Evolutionary conservation across 1,140 invertebrate genomes (phyloP).

Genomic region (Bombus waltoni): DNA sequence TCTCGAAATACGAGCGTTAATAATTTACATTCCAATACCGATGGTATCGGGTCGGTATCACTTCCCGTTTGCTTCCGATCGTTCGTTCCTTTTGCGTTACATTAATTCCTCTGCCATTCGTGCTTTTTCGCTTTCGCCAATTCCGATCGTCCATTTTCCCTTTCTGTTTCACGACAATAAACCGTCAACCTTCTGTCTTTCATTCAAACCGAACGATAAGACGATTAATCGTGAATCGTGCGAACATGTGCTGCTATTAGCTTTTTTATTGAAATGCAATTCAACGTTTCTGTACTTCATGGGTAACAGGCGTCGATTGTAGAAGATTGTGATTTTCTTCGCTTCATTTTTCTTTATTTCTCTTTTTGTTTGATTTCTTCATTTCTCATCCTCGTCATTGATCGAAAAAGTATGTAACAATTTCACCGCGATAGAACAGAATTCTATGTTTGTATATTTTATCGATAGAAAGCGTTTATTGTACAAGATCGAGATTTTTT

Average conservation of each 20-base stretch:
- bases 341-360: neutral
- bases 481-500: neutral
- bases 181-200: conserved; percentile 5
- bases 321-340: neutral
- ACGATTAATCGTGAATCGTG: neutral
- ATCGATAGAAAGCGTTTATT: too few species aligned
- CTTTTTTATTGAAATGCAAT: neutral
- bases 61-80: conserved; percentile 43
- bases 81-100: conserved; percentile 29
- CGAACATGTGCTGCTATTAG: neutral
- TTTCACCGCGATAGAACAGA: too few species aligned
- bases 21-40: conserved; percentile 63
- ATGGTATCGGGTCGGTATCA: conserved; percentile 54
- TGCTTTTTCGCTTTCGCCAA: conserved; percentile 1
- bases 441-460: too few species aligned
- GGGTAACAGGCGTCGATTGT: neutral
- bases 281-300: neutral
- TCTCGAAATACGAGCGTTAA: conserved; percentile 65
- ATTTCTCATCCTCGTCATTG: neutral
- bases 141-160: neutral
- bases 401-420: neutral
- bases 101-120: conserved; percentile 18
- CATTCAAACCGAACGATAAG: too few species aligned
- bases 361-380: neutral
- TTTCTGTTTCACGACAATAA: neutral